Evolutionary conservation across 2,113 vertebrate genomes (phyloP), one percentile per base, ranked within the genome.

Genomic region (Colius striatus): DNA sequence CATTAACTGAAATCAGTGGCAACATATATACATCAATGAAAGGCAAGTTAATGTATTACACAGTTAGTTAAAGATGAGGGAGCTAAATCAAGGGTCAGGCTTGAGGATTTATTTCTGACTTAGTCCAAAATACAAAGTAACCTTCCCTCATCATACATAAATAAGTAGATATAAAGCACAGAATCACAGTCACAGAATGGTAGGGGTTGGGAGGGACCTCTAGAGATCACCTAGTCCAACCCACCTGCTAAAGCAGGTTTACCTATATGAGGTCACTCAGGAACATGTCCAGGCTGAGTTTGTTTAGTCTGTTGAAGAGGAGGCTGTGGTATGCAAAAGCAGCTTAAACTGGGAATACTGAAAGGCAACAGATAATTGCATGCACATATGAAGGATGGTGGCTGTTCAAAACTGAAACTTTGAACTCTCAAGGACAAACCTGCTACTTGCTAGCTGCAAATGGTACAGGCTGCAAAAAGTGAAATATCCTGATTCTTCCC

Each of bases 381-480:
- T 29, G 16, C 29, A 71, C 0, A 0, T 21, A 29, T 25, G 11
- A 43, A 32, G 23, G n/a, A 48, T 6, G 12, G 61, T 16, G 30
- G 34, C n/a, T 61, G 54, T 50, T 21, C 18, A 50, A 85, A 86
- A 61, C 10, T 54, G 53, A 61, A 45, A 47, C 60, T 53, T 65
- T 67, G 27, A 73, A 75, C 34, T 32, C 17, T 55, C 18, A 62
- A 32, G 34, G 34, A 51, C 18, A 55, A 62, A 50, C 30, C 34
- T 81, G 48, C 32, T 67, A 57, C 25, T 62, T 75, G 30, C 30
- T 62, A 75, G 26, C 12, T 85, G 29, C 0, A 3, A 73, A 23
- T n/a, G 20, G 32, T 54, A 79, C 8, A 67, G 81, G 60, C 13
- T 91, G 43, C 54, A 91, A 81, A 76, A 83, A 70, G 3, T 48